Percentiles rank a stretch among this genome's conserved stretches.
Evolutionary conservation across 2,888 invertebrate species (phyloP).

Genomic region (Andrena bicolor): DNA sequence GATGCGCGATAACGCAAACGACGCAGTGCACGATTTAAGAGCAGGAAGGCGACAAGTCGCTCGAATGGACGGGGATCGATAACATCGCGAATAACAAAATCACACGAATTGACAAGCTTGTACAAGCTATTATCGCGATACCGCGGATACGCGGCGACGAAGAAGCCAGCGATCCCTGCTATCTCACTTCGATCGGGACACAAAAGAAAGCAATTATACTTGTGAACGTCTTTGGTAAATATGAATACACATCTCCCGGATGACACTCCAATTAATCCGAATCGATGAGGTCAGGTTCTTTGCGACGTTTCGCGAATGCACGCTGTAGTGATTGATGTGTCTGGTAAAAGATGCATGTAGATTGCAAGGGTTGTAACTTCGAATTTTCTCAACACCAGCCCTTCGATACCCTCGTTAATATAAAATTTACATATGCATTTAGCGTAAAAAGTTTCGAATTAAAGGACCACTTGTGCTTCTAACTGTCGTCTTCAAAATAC

Average conservation of each 20-base stretch:
- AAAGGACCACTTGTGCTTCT: too few species aligned
- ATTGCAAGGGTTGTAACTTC: too few species aligned
- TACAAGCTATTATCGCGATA: conserved; percentile 62
- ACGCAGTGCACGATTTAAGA: conserved; percentile 33
- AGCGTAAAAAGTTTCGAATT: too few species aligned
- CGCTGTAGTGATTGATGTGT: background rate
- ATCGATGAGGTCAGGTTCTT: background rate
- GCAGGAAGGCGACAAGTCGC: conserved; percentile 53
- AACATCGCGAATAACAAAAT: conserved; percentile 65
- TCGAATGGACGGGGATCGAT: conserved; percentile 59
- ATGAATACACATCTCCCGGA: background rate
- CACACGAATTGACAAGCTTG: conserved; percentile 56
- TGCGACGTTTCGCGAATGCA: background rate
- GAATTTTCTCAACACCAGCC: too few species aligned
- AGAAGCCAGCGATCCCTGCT: conserved; percentile 38
- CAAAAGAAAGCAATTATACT: conserved; percentile 45
- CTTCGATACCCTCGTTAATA: too few species aligned
- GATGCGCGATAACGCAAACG: conserved; percentile 50
- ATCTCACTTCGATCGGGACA: conserved; percentile 49
- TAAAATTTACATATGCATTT: too few species aligned
- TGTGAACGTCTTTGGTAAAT: conserved; percentile 15
- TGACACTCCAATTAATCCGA: conserved; percentile 10
- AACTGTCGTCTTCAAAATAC: too few species aligned
- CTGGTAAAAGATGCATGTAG: background rate
- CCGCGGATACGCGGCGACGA: conserved; percentile 14